phyloP scores from a whole-genome alignment of 2,797 vertebrate genomes.

The Periophthalmus magnuspinnatus region DNA sequence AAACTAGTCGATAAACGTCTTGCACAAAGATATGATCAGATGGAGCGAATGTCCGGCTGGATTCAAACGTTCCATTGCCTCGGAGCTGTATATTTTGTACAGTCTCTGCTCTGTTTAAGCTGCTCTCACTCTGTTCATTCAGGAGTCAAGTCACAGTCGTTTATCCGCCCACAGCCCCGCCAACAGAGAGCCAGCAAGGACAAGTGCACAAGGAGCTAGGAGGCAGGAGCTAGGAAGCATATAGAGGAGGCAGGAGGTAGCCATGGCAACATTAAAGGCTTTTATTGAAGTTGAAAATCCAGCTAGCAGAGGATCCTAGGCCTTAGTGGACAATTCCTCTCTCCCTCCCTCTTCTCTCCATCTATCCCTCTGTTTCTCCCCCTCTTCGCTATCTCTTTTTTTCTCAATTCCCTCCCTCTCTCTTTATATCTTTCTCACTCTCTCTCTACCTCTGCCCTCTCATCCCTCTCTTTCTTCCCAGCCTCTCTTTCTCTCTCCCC shows the following conservation, averaged over 20 bases:
- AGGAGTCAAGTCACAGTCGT: neutral
- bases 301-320: slow-evolving; percentile 34
- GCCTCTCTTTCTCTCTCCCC: too few relatives aligned
- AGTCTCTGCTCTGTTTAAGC: neutral
- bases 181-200: slow-evolving; percentile 53
- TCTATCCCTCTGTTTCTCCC: neutral
- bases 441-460: too few relatives aligned
- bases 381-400: neutral
- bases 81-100: neutral
- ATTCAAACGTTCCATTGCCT: neutral
- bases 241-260: slow-evolving; percentile 55
- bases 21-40: neutral
- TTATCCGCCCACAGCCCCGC: slow-evolving; percentile 1
- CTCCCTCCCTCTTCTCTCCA: neutral
- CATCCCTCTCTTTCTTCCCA: too few relatives aligned
- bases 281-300: slow-evolving; percentile 68
- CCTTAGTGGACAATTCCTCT: neutral
- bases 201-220: slow-evolving; percentile 58
- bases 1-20: neutral
- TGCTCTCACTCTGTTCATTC: neutral
- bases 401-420: neutral
- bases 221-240: too few relatives aligned
- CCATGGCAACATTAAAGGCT: slow-evolving; percentile 73
- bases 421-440: neutral
- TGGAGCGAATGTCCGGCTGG: too few relatives aligned